Conservation (phyloP, 1,140 invertebrate genomes). For the Zaprionus vittiger region DNA sequence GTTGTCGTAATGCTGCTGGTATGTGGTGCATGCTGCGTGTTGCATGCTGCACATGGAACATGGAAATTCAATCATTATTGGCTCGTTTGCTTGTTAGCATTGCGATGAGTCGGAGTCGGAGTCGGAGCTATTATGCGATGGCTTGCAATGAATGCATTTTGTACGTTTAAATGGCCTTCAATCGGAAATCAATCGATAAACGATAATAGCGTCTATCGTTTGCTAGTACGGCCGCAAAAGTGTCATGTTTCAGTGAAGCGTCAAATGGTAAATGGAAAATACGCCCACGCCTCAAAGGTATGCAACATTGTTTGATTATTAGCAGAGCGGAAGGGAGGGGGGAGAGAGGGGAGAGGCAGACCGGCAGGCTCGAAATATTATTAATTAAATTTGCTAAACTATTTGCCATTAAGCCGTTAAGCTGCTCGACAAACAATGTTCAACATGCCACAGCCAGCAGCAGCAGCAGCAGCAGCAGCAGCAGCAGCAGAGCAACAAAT, state of each 20-base stretch:
- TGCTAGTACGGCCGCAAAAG: constrained; percentile 12
- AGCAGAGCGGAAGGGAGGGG: not conserved
- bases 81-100: not conserved
- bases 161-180: constrained; percentile 13
- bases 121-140: not conserved
- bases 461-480: not conserved
- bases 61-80: constrained; percentile 2
- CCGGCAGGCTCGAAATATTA: constrained; percentile 54
- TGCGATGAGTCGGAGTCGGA: not conserved
- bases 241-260: constrained; percentile 4
- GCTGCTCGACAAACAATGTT: constrained; percentile 31
- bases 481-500: constrained; percentile 16
- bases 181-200: constrained; percentile 9
- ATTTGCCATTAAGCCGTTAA: constrained; percentile 48
- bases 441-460: constrained; percentile 37
- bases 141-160: not conserved
- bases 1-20: not conserved
- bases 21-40: not conserved
- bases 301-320: constrained; percentile 55
- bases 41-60: not conserved
- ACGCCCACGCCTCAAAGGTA: constrained; percentile 19
- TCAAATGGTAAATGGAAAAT: constrained; percentile 5
- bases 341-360: not conserved
- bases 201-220: constrained; percentile 11
- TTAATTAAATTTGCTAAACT: constrained; percentile 75